A percentile compares a stretch with the other conserved stretches of the same genome.
phyloP scores from a whole-genome alignment of 2,888 invertebrate genomes.

The Polyommatus icarus region DNA sequence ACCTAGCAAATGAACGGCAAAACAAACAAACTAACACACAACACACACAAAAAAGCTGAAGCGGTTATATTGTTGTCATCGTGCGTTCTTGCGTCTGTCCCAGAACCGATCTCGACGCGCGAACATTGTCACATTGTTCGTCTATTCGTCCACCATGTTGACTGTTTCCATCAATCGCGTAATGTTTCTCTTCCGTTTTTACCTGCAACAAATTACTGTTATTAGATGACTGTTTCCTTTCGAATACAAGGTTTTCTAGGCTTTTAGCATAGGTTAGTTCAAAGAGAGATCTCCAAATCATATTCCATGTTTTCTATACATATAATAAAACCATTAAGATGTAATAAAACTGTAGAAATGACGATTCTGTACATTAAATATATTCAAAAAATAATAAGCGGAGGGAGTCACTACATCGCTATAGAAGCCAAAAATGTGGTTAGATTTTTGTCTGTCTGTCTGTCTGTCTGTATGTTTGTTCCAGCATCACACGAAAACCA shows the following conservation, averaged over 20 bases:
- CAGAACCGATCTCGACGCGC: slow-evolving; percentile 66
- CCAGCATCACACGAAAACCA: no score
- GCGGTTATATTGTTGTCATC: slow-evolving; percentile 62
- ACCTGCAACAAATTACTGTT: slow-evolving; percentile 5
- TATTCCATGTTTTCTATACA: no score
- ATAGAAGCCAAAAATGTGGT: no score
- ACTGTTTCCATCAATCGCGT: slow-evolving; percentile 32
- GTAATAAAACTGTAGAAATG: no score
- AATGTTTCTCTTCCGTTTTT: not conserved
- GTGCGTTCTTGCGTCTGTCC: slow-evolving; percentile 69
- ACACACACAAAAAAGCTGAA: slow-evolving; percentile 71
- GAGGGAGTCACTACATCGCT: no score
- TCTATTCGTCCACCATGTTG: slow-evolving; percentile 46
- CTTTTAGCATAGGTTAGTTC: not conserved
- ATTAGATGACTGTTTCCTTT: not conserved
- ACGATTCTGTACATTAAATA: no score
- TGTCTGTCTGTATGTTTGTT: no score
- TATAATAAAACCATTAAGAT: no score
- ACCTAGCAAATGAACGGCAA: slow-evolving; percentile 53
- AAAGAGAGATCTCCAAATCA: no score
- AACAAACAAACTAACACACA: slow-evolving; percentile 52
- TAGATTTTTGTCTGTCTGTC: no score
- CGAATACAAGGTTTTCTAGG: not conserved
- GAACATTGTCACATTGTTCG: slow-evolving; percentile 58
- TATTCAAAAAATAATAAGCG: no score